These are phyloP conservation scores for Poecilia gillii DNA, from an alignment of 2,797 vertebrate genomes.

Conservation along the genomic window DNA sequence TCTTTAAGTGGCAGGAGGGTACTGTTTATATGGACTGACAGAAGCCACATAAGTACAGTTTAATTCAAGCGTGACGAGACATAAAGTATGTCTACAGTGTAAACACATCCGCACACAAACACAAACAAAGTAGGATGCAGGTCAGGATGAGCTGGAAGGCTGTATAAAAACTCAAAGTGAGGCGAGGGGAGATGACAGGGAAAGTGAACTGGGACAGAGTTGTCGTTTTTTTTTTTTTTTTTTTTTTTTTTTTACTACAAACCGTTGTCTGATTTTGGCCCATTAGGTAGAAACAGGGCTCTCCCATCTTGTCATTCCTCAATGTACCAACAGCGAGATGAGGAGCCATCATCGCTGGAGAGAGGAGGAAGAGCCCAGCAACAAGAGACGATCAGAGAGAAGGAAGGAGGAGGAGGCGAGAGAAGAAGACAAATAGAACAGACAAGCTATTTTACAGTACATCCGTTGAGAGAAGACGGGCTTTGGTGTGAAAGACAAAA, in stretches of 20 bases:
- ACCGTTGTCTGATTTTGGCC: constrained; percentile 99
- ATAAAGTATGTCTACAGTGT: constrained; percentile 85
- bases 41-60: constrained; percentile 77
- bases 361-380: constrained; percentile 93
- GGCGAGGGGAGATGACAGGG: constrained; percentile 47
- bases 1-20: constrained; percentile 24
- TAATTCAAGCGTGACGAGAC: constrained; percentile 85
- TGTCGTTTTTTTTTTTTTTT: constrained; percentile 56
- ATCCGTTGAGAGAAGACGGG: constrained; percentile 49
- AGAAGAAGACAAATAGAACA: constrained; percentile 78
- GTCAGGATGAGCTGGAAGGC: constrained; percentile 55
- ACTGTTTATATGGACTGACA: constrained; percentile 78
- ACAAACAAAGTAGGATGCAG: constrained; percentile 62
- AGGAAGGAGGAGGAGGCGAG: constrained; percentile 57
- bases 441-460: constrained; percentile 75
- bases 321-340: constrained; percentile 99
- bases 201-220: constrained; percentile 74
- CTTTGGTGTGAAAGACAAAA: constrained; percentile 39
- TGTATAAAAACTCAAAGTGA: constrained; percentile 44
- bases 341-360: constrained; percentile 99
- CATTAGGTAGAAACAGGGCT: constrained; percentile 99
- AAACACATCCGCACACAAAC: constrained; percentile 71
- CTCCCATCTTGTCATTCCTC: constrained; percentile 99
- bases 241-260: constrained; percentile 91
- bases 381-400: constrained; percentile 82